A percentile compares a stretch with the other conserved stretches of the same genome.
Conservation (phyloP, 1,140 invertebrate genomes). For the Sycophila sp. region DNA sequence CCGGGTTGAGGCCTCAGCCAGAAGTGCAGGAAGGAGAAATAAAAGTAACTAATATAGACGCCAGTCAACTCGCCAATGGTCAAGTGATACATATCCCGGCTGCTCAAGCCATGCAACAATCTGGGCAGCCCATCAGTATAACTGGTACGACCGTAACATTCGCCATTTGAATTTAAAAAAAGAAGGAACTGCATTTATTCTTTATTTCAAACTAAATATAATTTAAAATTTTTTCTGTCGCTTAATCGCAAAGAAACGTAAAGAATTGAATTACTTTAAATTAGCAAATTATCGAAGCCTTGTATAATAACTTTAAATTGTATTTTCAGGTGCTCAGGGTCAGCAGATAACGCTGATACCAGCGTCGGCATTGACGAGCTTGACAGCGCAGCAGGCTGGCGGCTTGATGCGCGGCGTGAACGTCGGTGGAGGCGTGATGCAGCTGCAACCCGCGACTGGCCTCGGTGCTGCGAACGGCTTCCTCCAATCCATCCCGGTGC, state of each 20-base stretch:
- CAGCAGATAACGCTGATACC: conserved; percentile 80
- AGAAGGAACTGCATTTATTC: too few species aligned
- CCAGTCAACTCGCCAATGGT: conserved; percentile 59
- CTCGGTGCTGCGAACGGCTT: conserved; percentile 59
- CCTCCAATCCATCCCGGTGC: conserved; percentile 72
- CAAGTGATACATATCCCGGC: conserved; percentile 65
- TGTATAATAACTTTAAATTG: neutral
- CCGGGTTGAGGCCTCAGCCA: conserved; percentile 55
- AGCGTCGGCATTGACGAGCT: conserved; percentile 67
- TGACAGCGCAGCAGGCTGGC: conserved; percentile 54
- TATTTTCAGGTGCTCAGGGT: conserved; percentile 68
- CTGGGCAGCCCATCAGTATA: conserved; percentile 70
- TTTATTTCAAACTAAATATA: too few species aligned
- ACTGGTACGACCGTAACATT: too few species aligned
- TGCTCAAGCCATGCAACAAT: conserved; percentile 55
- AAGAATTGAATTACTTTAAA: too few species aligned
- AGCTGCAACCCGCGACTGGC: conserved; percentile 55
- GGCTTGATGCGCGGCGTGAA: conserved; percentile 59
- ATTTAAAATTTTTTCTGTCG: too few species aligned
- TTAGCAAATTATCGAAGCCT: too few species aligned
- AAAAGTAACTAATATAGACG: conserved; percentile 62
- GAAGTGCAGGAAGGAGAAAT: conserved; percentile 55
- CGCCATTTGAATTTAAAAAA: too few species aligned
- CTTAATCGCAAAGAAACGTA: too few species aligned
- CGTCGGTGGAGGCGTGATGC: conserved; percentile 60